Conservation (phyloP, 2,113 vertebrate species). For the Axis porcinus region DNA sequence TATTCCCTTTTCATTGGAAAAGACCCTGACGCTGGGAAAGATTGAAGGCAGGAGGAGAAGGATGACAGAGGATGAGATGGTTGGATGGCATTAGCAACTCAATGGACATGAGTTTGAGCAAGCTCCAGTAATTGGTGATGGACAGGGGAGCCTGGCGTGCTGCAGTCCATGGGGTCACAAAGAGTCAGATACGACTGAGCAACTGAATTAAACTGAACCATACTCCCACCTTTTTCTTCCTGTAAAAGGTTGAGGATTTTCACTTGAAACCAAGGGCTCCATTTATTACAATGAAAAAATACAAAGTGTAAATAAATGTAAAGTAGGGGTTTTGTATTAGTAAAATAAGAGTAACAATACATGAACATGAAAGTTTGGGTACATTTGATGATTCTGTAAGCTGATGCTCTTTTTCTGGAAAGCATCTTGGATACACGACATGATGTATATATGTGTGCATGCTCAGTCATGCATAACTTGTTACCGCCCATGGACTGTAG, state of each 20-base stretch:
- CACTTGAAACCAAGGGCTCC: not conserved
- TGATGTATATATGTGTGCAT: not conserved
- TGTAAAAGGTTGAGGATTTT: not conserved
- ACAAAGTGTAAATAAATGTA: not conserved
- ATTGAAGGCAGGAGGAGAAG: not conserved
- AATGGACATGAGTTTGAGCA: not conserved
- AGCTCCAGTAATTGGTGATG: not conserved
- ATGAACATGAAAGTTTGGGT: not conserved
- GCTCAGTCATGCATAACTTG: not conserved
- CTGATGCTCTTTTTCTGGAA: not conserved
- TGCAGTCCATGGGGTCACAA: not conserved
- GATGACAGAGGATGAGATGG: not conserved
- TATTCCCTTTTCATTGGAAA: not conserved
- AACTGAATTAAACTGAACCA: not conserved
- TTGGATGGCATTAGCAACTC: not conserved
- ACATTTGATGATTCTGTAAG: not conserved
- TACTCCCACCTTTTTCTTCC: not conserved
- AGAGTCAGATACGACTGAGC: not conserved
- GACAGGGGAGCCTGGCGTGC: not conserved
- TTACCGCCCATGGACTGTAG: not conserved
- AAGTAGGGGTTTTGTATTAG: not conserved
- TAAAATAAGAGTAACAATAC: not conserved
- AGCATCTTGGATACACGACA: not conserved
- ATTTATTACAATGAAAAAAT: not conserved
- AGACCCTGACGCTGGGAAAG: not conserved